A percentile compares a stretch with the other conserved stretches of the same genome.
Evolutionary conservation across 2,797 vertebrate genomes (phyloP).

Genomic region (Diplodus sargus): DNA sequence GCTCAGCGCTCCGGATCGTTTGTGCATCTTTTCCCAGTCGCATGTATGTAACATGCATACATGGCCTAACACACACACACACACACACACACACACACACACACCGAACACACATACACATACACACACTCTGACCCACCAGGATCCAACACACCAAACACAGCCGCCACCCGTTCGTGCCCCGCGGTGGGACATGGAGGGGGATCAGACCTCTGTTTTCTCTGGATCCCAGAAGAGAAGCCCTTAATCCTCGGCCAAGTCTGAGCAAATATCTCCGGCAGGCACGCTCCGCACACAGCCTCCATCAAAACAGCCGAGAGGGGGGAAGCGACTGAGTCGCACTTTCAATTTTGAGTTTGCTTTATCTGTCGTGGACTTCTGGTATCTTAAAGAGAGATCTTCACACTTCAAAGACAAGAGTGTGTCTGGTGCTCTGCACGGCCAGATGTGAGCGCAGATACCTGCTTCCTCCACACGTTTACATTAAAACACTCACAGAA

Average conservation of each 20-base stretch:
- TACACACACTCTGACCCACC: constrained; percentile 38
- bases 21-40: constrained; percentile 6
- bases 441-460: constrained; percentile 35
- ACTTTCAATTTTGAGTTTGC: constrained; percentile 56
- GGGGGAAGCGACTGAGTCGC: constrained; percentile 23
- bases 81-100: constrained; percentile 6
- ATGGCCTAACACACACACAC: background rate
- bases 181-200: constrained; percentile 56
- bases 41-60: too few species aligned
- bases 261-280: constrained; percentile 80
- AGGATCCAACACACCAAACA: constrained; percentile 18
- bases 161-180: constrained; percentile 48
- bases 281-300: constrained; percentile 66
- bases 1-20: constrained; percentile 1
- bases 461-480: constrained; percentile 13
- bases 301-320: constrained; percentile 65
- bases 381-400: constrained; percentile 50
- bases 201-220: constrained; percentile 79
- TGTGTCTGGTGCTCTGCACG: constrained; percentile 11
- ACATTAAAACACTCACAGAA: background rate
- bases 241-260: constrained; percentile 79
- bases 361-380: constrained; percentile 23
- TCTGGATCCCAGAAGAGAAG: constrained; percentile 71
- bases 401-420: constrained; percentile 45
- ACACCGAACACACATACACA: too few species aligned